phyloP scores from a whole-genome alignment of 1,140 invertebrate species.

The Ladona fulva region DNA sequence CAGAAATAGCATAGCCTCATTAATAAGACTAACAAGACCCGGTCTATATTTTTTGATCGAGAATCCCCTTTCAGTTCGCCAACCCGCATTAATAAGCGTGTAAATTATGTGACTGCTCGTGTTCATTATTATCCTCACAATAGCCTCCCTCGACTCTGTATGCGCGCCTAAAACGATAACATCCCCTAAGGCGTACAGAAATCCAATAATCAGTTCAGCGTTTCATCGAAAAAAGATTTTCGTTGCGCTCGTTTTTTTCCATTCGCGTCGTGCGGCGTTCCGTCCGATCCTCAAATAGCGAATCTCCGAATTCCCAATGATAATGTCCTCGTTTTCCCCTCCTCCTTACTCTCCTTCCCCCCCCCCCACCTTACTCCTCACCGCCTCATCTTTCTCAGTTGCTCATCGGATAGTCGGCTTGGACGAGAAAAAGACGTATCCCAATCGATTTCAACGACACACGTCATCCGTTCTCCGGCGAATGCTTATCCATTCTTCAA shows the following conservation, averaged over 20 bases:
- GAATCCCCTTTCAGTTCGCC: no score
- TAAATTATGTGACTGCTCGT: no score
- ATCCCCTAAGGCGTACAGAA: background rate
- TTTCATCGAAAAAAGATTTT: background rate
- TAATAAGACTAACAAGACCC: no score
- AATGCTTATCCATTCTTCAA: background rate
- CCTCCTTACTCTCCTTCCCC: background rate
- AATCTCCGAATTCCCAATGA: background rate
- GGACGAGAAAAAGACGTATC: background rate
- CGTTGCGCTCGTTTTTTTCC: background rate
- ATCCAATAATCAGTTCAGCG: conserved; percentile 5
- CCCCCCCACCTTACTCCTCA: background rate
- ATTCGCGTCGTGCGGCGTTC: background rate
- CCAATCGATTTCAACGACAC: background rate
- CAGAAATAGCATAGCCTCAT: no score
- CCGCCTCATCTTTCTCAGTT: background rate
- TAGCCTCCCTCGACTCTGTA: no score
- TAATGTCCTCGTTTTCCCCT: background rate
- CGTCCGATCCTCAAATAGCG: background rate
- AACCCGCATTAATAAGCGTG: no score
- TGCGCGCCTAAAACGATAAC: no score
- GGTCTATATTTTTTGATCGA: no score
- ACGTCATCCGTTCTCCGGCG: background rate
- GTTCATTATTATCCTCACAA: no score
- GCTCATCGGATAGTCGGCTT: background rate